Conservation (phyloP, 2,797 vertebrate species). For the Notoglanidium macrostoma region DNA sequence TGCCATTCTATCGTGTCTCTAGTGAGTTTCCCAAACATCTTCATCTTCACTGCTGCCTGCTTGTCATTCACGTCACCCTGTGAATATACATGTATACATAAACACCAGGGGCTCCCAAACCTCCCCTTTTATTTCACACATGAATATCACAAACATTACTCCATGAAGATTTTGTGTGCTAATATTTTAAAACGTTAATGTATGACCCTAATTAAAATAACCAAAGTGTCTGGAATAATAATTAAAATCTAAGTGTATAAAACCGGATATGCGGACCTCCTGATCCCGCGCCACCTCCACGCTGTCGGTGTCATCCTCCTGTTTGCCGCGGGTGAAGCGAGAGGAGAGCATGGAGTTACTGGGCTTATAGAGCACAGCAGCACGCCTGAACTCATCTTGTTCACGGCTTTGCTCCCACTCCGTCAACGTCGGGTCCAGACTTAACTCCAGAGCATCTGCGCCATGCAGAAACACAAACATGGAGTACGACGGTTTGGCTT, state of each 20-base stretch:
- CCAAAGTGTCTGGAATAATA: background rate
- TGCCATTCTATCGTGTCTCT: constrained; percentile 92
- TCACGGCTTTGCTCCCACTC: constrained; percentile 92
- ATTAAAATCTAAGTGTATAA: background rate
- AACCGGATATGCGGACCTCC: constrained; percentile 75
- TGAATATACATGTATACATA: constrained; percentile 6
- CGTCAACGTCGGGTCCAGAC: constrained; percentile 79
- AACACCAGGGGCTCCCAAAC: background rate
- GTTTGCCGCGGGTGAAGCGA: constrained; percentile 83
- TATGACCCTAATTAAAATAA: background rate
- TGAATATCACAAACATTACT: background rate
- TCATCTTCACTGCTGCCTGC: constrained; percentile 88
- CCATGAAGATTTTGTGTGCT: background rate
- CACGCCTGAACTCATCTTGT: constrained; percentile 85
- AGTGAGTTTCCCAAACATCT: constrained; percentile 94
- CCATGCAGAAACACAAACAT: constrained; percentile 14
- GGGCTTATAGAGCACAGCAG: constrained; percentile 83
- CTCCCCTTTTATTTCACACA: background rate
- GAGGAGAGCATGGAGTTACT: constrained; percentile 78
- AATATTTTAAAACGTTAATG: background rate
- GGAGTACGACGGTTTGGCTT: no score
- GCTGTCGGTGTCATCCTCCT: constrained; percentile 76
- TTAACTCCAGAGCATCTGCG: constrained; percentile 76
- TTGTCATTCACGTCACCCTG: constrained; percentile 85
- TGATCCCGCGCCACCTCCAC: constrained; percentile 83